Evolutionary conservation across 2,113 vertebrate species (phyloP).

Genomic region (Phylloscopus trochiloides): DNA sequence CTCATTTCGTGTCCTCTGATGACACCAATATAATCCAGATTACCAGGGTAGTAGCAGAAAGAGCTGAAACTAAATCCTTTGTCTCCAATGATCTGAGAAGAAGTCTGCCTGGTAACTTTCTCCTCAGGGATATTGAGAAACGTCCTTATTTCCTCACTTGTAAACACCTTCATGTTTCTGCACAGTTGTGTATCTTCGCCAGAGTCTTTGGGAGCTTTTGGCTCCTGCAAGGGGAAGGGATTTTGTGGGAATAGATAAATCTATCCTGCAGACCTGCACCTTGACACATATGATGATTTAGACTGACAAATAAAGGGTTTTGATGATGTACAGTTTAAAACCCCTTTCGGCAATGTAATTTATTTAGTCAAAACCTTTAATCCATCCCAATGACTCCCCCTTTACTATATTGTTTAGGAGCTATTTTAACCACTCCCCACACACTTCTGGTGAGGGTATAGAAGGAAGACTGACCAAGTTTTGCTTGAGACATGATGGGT

Average conservation of each 20-base stretch:
- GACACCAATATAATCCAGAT: not conserved
- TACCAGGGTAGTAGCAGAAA: not conserved
- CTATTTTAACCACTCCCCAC: not conserved
- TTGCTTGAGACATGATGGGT: not conserved
- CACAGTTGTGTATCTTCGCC: not conserved
- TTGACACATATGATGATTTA: not conserved
- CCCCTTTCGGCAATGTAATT: constrained; percentile 31
- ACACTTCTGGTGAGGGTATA: not conserved
- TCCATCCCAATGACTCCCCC: not conserved
- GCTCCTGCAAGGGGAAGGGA: constrained; percentile 16
- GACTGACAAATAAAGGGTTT: constrained; percentile 26
- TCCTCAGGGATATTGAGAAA: not conserved
- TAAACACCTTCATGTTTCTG: not conserved
- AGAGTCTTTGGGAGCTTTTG: not conserved
- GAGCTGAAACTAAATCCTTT: not conserved
- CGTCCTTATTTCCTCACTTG: not conserved
- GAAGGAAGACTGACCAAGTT: not conserved
- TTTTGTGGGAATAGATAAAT: constrained; percentile 11
- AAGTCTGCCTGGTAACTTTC: not conserved
- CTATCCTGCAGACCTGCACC: not conserved
- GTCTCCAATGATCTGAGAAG: not conserved
- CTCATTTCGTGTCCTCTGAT: too few species aligned
- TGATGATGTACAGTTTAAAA: constrained; percentile 11
- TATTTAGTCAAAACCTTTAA: constrained; percentile 54
- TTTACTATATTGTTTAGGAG: constrained; percentile 14